Evolutionary conservation across 2,888 invertebrate species (phyloP).

Genomic region (Cephus pygmeus): DNA sequence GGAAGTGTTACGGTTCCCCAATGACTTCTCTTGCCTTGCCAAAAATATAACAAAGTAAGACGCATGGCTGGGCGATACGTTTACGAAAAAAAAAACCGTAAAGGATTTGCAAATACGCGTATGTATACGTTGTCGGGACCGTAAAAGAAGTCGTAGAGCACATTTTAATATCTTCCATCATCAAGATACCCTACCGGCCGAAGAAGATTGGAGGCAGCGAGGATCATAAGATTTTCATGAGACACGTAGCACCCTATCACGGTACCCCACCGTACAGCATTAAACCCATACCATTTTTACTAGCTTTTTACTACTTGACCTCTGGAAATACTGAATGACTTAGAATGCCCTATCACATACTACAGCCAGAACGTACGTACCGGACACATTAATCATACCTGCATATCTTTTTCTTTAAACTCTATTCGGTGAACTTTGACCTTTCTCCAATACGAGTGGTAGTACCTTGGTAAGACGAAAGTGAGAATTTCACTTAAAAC

Average conservation of each 20-base stretch:
- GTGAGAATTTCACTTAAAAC: not conserved
- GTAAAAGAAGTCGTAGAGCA: not conserved
- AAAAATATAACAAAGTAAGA: not conserved
- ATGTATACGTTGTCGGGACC: not conserved
- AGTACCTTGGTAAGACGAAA: not conserved
- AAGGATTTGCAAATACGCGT: not conserved
- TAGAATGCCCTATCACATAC: not conserved
- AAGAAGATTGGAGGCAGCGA: slow-evolving; percentile 16
- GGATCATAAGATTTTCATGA: slow-evolving; percentile 35
- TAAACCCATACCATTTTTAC: slow-evolving; percentile 33
- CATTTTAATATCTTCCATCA: not conserved
- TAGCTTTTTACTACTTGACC: slow-evolving; percentile 32
- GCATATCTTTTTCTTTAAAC: not conserved
- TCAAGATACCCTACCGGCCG: not conserved
- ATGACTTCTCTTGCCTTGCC: not conserved
- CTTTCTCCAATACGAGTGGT: too few species aligned
- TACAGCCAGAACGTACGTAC: not conserved
- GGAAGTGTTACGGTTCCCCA: not conserved
- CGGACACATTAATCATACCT: not conserved
- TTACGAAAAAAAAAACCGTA: not conserved
- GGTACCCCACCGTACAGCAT: slow-evolving; percentile 24
- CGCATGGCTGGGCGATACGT: not conserved
- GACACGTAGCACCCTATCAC: slow-evolving; percentile 28
- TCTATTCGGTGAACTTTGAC: not conserved
- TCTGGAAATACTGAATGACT: slow-evolving; percentile 25